Base-by-base conservation (phyloP, 2,888 invertebrate genomes). In the Sthenelais limicola region DNA sequence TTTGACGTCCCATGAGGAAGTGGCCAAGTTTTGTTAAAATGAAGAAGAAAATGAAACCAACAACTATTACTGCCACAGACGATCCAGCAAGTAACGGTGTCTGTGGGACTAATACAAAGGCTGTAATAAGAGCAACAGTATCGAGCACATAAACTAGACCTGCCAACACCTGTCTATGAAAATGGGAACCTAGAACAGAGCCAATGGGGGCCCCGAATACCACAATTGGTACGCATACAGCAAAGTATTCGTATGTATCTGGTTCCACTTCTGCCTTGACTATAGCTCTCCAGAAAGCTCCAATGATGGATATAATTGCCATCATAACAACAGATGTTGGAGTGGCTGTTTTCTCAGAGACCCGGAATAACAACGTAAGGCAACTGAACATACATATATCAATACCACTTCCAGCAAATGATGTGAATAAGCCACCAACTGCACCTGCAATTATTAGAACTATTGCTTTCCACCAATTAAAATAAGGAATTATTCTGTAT, bases 291-390 rank as follows among this genome's bases (percentile, higher is more conserved):
- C 81, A 85, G 74, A 81, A 79, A 21, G 81, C 49, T 5, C 79
- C 75, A 35, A 80, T 77, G 30, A 83, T 73, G 32, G 80, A 75
- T 43, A 71, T 76, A 12, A 48, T 52, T 0, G 84, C 85, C 81
- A 86, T 84, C 7, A 83, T 74, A 15, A 84, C 78, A 28, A 84
- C 82, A 1, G 84, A 82, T 0, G 84, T 84, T 15, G 84, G 84
- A 15, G 85, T 85, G 4, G 85, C 84, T 7, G 80, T 80, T 73
- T 85, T 85, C 56, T 78, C 78, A 24, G 72, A 49, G 3, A 78
- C 74, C 4, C 77, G 35, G n/a, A 77, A 77, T 12, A 78, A 56
- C 47, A 76, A 52, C 0, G 78, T 78, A 24, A 78, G 73, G 15
- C 81, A 71, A n/a, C 84, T 81, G 71, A 76, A 77, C 28, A 78